A percentile compares a stretch with the other conserved stretches of the same genome.
These are phyloP conservation scores for Teleogryllus occipitalis DNA, from an alignment of 1,140 invertebrate genomes.

Conservation along the genomic window DNA sequence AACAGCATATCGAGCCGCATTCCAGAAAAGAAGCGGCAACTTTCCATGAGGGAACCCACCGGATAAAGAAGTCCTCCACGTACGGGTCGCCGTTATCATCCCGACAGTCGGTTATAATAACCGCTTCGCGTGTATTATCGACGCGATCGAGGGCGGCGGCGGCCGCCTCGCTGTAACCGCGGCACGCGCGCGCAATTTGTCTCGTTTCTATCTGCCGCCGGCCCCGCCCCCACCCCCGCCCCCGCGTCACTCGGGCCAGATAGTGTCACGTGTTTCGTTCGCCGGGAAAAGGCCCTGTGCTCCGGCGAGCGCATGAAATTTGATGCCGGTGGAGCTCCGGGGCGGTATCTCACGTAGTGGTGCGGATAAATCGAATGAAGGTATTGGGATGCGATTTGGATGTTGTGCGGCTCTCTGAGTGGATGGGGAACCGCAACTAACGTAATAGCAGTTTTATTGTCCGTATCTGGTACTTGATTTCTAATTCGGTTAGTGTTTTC, in stretches of 20 bases:
- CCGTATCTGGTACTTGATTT: no score
- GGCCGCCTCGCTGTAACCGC: not conserved
- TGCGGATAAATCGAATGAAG: no score
- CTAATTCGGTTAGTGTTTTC: no score
- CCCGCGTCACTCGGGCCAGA: not conserved
- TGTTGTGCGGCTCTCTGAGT: no score
- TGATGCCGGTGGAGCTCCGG: no score
- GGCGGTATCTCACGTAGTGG: no score
- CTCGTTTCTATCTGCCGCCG: not conserved
- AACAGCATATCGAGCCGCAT: not conserved
- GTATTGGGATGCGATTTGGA: no score
- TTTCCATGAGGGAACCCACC: not conserved
- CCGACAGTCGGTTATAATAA: not conserved
- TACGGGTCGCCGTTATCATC: not conserved
- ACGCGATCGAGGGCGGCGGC: not conserved
- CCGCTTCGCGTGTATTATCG: not conserved
- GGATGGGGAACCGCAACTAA: no score
- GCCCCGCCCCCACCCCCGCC: no score
- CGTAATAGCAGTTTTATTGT: no score
- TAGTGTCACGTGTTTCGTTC: not conserved
- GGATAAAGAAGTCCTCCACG: not conserved
- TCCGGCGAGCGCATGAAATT: no score
- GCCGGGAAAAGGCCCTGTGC: no score
- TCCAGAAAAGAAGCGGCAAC: not conserved
- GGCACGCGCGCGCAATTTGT: not conserved